Evolutionary conservation across 1,140 invertebrate species (phyloP).

Genomic region (Drosophila guanche): DNA sequence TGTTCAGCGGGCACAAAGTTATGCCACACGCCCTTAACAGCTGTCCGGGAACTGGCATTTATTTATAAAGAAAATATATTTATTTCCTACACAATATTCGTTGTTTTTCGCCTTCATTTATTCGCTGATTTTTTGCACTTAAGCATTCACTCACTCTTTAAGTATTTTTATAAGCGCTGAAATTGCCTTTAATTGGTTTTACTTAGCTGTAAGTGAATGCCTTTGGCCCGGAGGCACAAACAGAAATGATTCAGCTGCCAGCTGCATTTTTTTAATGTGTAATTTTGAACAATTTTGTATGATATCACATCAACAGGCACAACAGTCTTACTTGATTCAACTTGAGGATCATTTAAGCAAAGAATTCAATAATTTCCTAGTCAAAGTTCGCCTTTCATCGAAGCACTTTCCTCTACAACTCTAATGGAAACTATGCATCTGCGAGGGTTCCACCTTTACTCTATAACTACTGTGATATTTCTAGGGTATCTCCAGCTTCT

Average conservation of each 20-base stretch:
- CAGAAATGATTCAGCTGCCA: constrained; percentile 45
- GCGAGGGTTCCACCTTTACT: no score
- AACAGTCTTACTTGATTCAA: no score
- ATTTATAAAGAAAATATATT: constrained; percentile 9
- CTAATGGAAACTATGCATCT: no score
- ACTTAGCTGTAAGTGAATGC: constrained; percentile 27
- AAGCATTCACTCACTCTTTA: background rate
- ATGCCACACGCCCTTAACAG: constrained; percentile 49
- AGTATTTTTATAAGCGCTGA: constrained; percentile 20
- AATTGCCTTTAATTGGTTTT: constrained; percentile 61
- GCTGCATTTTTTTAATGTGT: constrained; percentile 10
- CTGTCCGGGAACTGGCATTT: constrained; percentile 1
- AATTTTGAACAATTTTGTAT: constrained; percentile 14
- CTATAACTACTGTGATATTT: no score
- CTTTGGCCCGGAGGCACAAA: no score
- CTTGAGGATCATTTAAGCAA: no score
- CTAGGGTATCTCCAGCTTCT: no score
- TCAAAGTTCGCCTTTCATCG: no score
- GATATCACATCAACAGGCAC: no score
- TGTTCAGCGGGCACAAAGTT: constrained; percentile 29
- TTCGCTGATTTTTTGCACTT: constrained; percentile 25
- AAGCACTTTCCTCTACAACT: no score
- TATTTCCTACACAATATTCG: constrained; percentile 13
- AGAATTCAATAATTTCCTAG: no score
- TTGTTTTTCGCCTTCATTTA: constrained; percentile 29